phyloP scores from a whole-genome alignment of 2,888 invertebrate species.

The Scaptomyza caliginosa region DNA sequence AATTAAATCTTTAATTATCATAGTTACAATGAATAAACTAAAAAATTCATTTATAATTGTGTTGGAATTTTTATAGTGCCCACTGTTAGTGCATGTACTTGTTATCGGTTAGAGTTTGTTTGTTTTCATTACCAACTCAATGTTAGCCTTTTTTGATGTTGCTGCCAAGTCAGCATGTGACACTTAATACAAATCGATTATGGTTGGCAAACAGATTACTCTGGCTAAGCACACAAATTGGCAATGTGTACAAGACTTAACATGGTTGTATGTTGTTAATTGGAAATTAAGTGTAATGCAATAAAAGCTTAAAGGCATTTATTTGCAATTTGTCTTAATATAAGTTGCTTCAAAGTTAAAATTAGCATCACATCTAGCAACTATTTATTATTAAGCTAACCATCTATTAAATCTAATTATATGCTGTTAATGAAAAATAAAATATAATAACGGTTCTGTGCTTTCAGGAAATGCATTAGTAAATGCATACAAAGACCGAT shows the following conservation, averaged over 20 bases:
- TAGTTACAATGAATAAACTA: too few species aligned
- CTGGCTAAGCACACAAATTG: not conserved
- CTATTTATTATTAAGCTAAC: not conserved
- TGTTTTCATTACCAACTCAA: constrained; percentile 44
- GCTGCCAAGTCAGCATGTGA: constrained; percentile 29
- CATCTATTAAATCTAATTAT: constrained; percentile 4
- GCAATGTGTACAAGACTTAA: not conserved
- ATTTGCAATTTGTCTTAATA: too few species aligned
- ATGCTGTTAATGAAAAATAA: not conserved
- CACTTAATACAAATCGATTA: constrained; percentile 19
- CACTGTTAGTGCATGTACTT: constrained; percentile 23
- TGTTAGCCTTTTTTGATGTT: constrained; percentile 30
- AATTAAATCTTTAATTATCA: too few species aligned
- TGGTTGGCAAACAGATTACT: constrained; percentile 12
- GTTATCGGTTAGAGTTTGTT: constrained; percentile 43
- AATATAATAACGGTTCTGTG: constrained; percentile 2
- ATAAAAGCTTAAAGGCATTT: not conserved
- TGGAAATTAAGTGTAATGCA: not conserved
- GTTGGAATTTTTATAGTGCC: constrained; percentile 1
- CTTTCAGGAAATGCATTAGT: constrained; percentile 54
- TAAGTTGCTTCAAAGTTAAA: too few species aligned
- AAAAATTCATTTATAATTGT: too few species aligned
- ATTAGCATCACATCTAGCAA: too few species aligned
- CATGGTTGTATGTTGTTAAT: not conserved
- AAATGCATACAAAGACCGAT: constrained; percentile 21